Percentiles rank a stretch among this genome's conserved stretches.
phyloP scores from a whole-genome alignment of 2,113 vertebrate genomes.

The Rhea pennata region DNA sequence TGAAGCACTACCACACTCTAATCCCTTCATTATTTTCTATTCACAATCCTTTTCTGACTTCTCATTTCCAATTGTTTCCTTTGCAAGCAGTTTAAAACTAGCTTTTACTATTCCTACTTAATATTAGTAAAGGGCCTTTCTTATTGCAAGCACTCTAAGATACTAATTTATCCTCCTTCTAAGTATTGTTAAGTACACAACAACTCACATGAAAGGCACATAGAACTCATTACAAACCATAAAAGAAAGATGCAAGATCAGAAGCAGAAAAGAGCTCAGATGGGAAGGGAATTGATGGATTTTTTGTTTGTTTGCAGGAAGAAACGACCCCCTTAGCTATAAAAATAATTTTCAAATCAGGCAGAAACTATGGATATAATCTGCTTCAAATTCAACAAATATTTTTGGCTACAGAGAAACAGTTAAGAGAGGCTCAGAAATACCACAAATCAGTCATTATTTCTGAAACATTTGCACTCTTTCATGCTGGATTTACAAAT shows the following conservation, averaged over 20 bases:
- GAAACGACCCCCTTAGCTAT: background rate
- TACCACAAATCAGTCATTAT: background rate
- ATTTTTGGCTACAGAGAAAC: background rate
- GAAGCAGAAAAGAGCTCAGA: background rate
- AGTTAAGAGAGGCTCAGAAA: background rate
- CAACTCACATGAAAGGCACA: background rate
- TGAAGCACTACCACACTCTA: constrained; percentile 14
- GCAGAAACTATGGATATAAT: background rate
- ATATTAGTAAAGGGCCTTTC: background rate
- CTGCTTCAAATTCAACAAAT: background rate
- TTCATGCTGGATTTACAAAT: background rate
- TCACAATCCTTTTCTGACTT: background rate
- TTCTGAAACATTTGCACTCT: background rate
- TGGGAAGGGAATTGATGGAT: background rate
- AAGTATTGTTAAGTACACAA: background rate
- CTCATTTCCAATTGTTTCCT: background rate
- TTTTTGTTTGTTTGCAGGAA: background rate
- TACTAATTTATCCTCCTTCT: background rate
- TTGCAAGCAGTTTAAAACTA: background rate
- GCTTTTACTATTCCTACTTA: background rate
- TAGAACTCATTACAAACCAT: background rate
- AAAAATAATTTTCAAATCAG: background rate
- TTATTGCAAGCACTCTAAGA: background rate
- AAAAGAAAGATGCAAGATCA: background rate
- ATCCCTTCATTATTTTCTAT: constrained; percentile 29